Evolutionary conservation across 2,888 invertebrate species (phyloP), one percentile per base, ranked within the genome.

Genomic region (Sinopyrophorus schimmeli): DNA sequence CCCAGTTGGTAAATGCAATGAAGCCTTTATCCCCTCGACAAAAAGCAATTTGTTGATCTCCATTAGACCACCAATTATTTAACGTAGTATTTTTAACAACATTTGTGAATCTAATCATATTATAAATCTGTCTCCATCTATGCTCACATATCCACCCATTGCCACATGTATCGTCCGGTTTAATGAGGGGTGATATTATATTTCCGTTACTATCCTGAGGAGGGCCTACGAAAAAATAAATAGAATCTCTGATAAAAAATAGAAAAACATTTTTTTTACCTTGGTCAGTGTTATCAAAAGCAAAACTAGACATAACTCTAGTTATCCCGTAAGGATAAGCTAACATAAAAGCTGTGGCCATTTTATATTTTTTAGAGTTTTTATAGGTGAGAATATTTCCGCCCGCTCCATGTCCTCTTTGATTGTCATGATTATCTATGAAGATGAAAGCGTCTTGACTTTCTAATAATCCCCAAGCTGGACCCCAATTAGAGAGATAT

Each of bases 101-200:
- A 63, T 89, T 89, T 54, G 86, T 82, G 70, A 91, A 92, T 1
- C 71, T 77, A 0, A 87, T 84, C 91, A 92, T 91, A 54, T 83
- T 80, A 74, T 74, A 85, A 61, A 92, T 89, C 67, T 87, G 86
- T 1, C 86, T 77, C 91, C 91, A 92, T 15, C 92, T 80, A 72
- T 92, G 88, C 70, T 93, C 92, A 62, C 91, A 91, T 0, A 90
- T 72, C 87, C 89, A 91, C 2, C 88, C 89, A 56, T 82, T 82
- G 0, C 77, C 77, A 63, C 90, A 91, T 0, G 77, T 74, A 0
- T 76, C 74, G 50, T 89, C 86, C 3, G 77, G 65, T 57, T 84
- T 82, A 47, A 89, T 82, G 11, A 72, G 73, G 1, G 89, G 84
- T 0, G 84, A 81, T 7, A 82, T 70, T n/a, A 86, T 80, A 47